A percentile compares a stretch with the other conserved stretches of the same genome.
Evolutionary conservation across 1,140 invertebrate genomes (phyloP).

Genomic region (Zaprionus africanus): DNA sequence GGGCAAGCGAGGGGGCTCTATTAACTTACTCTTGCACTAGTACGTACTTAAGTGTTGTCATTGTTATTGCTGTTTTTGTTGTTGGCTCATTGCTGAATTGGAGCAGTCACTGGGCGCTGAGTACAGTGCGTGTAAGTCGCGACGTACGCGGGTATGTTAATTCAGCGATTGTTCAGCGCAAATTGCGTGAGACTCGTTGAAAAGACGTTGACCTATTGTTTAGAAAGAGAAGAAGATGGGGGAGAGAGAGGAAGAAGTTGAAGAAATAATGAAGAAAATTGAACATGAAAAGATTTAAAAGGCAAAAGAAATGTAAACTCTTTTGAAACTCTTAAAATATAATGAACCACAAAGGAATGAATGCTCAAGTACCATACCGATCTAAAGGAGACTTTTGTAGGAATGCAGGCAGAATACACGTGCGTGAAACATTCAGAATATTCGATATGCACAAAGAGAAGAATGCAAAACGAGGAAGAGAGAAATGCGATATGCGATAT

Average conservation of each 20-base stretch:
- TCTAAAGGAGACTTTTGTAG: background rate
- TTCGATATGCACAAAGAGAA: background rate
- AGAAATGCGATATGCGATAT: background rate
- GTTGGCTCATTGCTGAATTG: constrained; percentile 26
- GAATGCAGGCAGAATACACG: background rate
- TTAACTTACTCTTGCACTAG: constrained; percentile 31
- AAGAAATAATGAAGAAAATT: constrained; percentile 4
- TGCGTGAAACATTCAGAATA: too few species aligned
- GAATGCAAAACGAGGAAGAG: background rate
- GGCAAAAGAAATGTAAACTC: background rate
- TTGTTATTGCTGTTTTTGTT: constrained; percentile 13
- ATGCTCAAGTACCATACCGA: background rate
- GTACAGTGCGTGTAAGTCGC: constrained; percentile 22
- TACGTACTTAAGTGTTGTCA: constrained; percentile 30
- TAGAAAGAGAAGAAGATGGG: background rate
- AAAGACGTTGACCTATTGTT: constrained; percentile 40
- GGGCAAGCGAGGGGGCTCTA: background rate
- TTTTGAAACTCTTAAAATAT: background rate
- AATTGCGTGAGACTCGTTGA: constrained; percentile 68
- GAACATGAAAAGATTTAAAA: background rate
- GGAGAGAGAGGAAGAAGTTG: background rate
- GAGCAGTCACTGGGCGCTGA: constrained; percentile 37
- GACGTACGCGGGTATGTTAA: constrained; percentile 43
- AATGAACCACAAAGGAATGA: background rate
- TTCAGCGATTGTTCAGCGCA: constrained; percentile 63